phyloP scores from a whole-genome alignment of 2,797 vertebrate genomes.

The Labroides dimidiatus region DNA sequence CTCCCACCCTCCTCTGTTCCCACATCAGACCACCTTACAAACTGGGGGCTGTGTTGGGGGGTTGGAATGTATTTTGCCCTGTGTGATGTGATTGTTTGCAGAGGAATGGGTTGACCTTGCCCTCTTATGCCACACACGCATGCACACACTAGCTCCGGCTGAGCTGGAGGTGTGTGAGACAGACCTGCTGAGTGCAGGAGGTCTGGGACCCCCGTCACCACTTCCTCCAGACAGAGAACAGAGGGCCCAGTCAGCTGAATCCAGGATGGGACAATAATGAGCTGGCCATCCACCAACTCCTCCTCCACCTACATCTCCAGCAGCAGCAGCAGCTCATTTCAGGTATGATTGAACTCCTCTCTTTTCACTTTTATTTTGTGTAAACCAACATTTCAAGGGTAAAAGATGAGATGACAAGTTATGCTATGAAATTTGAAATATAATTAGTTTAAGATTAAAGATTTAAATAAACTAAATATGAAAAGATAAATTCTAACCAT shows the following conservation, averaged over 20 bases:
- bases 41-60: conserved; percentile 52
- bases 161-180: conserved; percentile 81
- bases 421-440: no score
- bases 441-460: no score
- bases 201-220: conserved; percentile 82
- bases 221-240: conserved; percentile 83
- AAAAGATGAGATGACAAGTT: no score
- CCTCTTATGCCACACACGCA: conserved; percentile 79
- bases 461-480: no score
- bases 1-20: conserved; percentile 63
- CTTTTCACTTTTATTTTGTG: conserved; percentile 34
- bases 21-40: conserved; percentile 80
- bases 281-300: conserved; percentile 59
- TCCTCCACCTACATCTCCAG: not conserved
- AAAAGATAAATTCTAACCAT: no score
- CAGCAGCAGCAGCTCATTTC: conserved; percentile 51
- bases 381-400: not conserved
- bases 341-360: conserved; percentile 65
- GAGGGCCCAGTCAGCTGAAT: conserved; percentile 79
- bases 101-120: conserved; percentile 84
- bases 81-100: conserved; percentile 87
- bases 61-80: conserved; percentile 83
- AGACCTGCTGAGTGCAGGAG: conserved; percentile 81
- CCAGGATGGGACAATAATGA: conserved; percentile 80
- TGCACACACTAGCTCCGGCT: conserved; percentile 57